Percentiles rank a stretch among this genome's conserved stretches.
phyloP scores from a whole-genome alignment of 1,140 invertebrate species.

The Cotesia chilonis region DNA sequence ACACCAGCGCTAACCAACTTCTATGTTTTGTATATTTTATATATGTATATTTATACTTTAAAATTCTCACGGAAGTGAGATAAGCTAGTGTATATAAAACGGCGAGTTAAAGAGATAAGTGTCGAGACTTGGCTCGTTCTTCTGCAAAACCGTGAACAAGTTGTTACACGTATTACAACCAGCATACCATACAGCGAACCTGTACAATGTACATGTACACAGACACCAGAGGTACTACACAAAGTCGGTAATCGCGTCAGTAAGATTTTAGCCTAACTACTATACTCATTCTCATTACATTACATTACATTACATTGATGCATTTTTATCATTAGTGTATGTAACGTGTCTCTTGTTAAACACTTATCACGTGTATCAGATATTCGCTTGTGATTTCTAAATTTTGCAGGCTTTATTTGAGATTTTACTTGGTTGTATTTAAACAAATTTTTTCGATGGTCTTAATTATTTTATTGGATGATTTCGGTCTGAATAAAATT shows the following conservation, averaged over 20 bases:
- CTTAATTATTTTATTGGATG: no score
- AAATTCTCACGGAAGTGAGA: constrained; percentile 27
- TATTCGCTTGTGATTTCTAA: background rate
- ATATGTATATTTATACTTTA: background rate
- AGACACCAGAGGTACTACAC: no score
- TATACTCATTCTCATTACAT: no score
- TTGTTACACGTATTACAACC: background rate
- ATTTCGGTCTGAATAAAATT: no score
- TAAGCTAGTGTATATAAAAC: constrained; percentile 11
- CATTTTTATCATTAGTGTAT: background rate
- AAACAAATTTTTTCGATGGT: no score
- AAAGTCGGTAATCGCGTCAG: constrained; percentile 16
- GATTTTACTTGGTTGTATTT: no score
- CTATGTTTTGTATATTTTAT: background rate
- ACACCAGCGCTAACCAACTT: no score
- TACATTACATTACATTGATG: background rate
- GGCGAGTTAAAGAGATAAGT: constrained; percentile 14
- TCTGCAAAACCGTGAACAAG: constrained; percentile 17
- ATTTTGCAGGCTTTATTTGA: no score
- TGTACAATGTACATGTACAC: background rate
- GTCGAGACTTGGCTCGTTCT: background rate
- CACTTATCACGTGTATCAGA: background rate
- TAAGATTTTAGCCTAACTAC: constrained; percentile 20
- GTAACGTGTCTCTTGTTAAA: background rate
- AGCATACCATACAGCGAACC: background rate